Base-by-base conservation (phyloP, 2,888 invertebrate species). In the Marasmarcha lunaedactyla region DNA sequence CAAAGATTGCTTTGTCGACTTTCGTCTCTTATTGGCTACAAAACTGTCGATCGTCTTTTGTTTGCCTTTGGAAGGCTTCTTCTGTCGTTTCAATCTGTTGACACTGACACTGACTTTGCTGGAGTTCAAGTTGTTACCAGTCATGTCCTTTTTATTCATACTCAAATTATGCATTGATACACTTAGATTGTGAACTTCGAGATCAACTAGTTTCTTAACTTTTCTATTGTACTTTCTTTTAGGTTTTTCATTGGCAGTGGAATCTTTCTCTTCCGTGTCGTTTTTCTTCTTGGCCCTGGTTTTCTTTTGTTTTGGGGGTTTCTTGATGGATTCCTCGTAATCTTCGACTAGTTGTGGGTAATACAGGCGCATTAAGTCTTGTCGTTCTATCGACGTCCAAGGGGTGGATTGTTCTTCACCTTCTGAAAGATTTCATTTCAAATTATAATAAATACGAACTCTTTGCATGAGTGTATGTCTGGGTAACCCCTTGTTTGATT, bases 371-470 rank as follows among this genome's bases (percentile, higher is more conserved):
- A 93, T 85, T 13, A 89, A 65, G 45, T 85, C 73, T 60, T 89
- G 86, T 0, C 91, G 88, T 60, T 93, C 93, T 15, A 89, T 84
- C 1, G 91, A 90, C 0, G 86, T 86, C 85, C 88, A 89, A 1
- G 88, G 70, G 20, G 76, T 71, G 25, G 79, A 71, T 4, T 65
- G 64, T 51, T 85, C 81, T 52, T 86, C 84, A n/a, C 61, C 59
- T 36, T 74, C 77, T 71, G 54, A 14, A 49, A 33, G 33, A 36
- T 48, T 38, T 42, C 35, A 30, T 36, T 39, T 6, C 15, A 37
- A n/a, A n/a, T n/a, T n/a, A n/a, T n/a, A n/a, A n/a, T n/a, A n/a
- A n/a, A n/a, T 20, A n/a, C 2, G 7, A 25, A n/a, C 7, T n/a
- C 6, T 7, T 11, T n/a, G n/a, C n/a, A n/a, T n/a, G n/a, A n/a